These are phyloP conservation scores for Drosophila malerkotliana DNA, from an alignment of 1,140 invertebrate species.

Conservation along the genomic window DNA sequence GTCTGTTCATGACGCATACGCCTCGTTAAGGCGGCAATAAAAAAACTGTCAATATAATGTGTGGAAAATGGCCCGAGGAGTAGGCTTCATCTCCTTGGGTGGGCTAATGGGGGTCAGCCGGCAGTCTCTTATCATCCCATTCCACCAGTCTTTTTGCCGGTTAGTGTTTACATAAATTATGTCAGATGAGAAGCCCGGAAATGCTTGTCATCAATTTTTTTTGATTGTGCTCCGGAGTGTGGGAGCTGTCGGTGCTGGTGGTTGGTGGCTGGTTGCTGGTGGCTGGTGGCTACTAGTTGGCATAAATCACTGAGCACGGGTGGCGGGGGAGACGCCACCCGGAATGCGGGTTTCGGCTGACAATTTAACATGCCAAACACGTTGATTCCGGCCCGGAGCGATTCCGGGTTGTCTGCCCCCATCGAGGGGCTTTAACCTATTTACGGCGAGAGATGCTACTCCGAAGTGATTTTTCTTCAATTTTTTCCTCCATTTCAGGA, in stretches of 20 bases:
- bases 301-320: constrained; percentile 64
- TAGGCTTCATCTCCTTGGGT: background rate
- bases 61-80: constrained; percentile 52
- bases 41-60: constrained; percentile 61
- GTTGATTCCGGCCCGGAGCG: constrained; percentile 47
- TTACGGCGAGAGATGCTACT: constrained; percentile 22
- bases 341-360: constrained; percentile 42
- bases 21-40: constrained; percentile 68
- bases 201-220: constrained; percentile 78
- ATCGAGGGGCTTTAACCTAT: constrained; percentile 50
- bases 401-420: constrained; percentile 19
- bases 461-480: constrained; percentile 9
- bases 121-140: constrained; percentile 41
- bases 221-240: constrained; percentile 17
- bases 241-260: constrained; percentile 1
- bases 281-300: constrained; percentile 31
- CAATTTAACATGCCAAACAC: constrained; percentile 74
- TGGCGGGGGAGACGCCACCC: constrained; percentile 21
- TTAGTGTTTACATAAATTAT: constrained; percentile 80
- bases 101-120: constrained; percentile 54
- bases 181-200: constrained; percentile 71
- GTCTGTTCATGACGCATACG: constrained; percentile 62
- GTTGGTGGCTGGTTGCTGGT: background rate
- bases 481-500: background rate
- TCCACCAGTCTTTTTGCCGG: background rate